Evolutionary conservation across 2,113 vertebrate species (phyloP), one percentile per base, ranked within the genome.

Genomic region (Macrotis lagotis): DNA sequence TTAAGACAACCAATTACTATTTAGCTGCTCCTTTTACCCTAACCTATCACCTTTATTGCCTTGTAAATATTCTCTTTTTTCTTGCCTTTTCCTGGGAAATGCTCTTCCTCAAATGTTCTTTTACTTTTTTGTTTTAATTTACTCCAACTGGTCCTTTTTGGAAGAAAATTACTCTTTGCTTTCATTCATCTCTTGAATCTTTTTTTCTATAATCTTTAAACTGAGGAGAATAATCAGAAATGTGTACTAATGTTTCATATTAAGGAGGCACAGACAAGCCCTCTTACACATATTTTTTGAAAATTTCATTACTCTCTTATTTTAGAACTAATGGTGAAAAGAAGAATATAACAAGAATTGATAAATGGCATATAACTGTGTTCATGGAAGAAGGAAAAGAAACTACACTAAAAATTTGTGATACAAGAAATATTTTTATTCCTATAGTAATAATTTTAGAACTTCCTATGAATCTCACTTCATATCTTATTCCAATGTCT

Each of bases 141-240:
- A 37, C 31, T 66, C 11, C 55, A 31, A 14, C 28, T 37, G 11
- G 11, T 66, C 31, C 11, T 12, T 37, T n/a, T 74, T 16, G 3
- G 59, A n/a, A 74, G 14, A n/a, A 59, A 74, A 74, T 74, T 31
- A 26, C 19, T 25, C 19, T 16, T 5, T 16, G 10, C 28, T 28
- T 28, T 44, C 37, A 48, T 5, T 24, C 50, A 90, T 9, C 28
- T 50, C 31, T 88, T 1, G 14, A 8, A 28, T 51, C 28, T 26
- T 47, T n/a, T n/a, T 28, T 55, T 55, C 53, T n/a, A 37, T 16
- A 22, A 51, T 59, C 91, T 47, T 91, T 96, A 90, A 94, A 90
- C 44, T 50, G 50, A 52, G 24, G 93, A 50, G 50, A 89, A 89
- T 14, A n/a, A 50, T n/a, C 50, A 37, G 0, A 6, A 74, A 74